phyloP scores from a whole-genome alignment of 2,888 invertebrate genomes.

The Podotricha telesiphe region DNA sequence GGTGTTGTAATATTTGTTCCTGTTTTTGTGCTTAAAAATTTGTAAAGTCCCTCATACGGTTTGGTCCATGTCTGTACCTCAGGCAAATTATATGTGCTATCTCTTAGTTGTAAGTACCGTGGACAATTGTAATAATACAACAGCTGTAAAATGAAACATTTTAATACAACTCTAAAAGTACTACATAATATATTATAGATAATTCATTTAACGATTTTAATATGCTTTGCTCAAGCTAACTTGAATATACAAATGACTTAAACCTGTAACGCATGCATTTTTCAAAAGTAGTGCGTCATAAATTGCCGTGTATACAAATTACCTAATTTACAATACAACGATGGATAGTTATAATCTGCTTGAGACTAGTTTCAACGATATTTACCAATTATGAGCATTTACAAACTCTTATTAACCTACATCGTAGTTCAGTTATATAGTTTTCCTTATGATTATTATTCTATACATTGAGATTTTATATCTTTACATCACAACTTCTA shows the following conservation, averaged over 20 bases:
- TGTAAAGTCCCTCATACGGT: conserved; percentile 62
- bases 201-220: not conserved
- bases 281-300: not conserved
- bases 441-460: conserved; percentile 16
- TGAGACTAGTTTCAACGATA: conserved; percentile 21
- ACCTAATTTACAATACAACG: conserved; percentile 25
- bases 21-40: conserved; percentile 60
- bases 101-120: conserved; percentile 61
- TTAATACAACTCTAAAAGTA: conserved; percentile 26
- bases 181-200: not conserved
- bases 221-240: not conserved
- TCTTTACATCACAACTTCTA: not conserved
- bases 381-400: conserved; percentile 21
- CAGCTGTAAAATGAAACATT: conserved; percentile 59
- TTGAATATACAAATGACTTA: not conserved
- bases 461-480: not conserved
- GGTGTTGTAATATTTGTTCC: conserved; percentile 66
- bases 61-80: conserved; percentile 59
- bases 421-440: not conserved
- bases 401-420: conserved; percentile 15
- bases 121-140: conserved; percentile 78
- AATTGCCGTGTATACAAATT: conserved; percentile 17
- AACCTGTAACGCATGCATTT: not conserved
- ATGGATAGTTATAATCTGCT: conserved; percentile 21
- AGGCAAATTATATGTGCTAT: conserved; percentile 59